These are phyloP conservation scores for Epizoanthus scotinus DNA, from an alignment of 92 coral and sea anemone species.

Conservation along the genomic window DNA sequence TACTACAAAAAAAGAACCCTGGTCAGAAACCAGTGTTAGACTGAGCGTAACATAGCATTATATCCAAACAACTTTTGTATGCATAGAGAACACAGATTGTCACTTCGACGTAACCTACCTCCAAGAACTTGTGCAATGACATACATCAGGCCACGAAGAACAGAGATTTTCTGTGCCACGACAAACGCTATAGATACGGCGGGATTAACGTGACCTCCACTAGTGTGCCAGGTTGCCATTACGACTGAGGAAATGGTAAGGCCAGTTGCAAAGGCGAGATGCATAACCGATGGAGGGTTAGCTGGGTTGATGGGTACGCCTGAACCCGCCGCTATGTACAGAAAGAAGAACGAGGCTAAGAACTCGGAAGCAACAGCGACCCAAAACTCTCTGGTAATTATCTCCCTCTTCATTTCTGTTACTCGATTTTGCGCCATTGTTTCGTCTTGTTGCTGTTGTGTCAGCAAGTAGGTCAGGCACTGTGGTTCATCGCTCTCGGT, in stretches of 20 bases:
- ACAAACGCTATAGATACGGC: constrained; percentile 82
- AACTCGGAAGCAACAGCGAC: constrained; percentile 72
- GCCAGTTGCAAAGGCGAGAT: constrained; percentile 78
- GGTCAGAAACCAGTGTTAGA: too few species aligned
- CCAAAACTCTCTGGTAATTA: constrained; percentile 75
- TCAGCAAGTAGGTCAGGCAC: too few species aligned
- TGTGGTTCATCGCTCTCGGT: too few species aligned
- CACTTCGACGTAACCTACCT: constrained; percentile 55
- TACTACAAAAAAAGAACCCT: too few species aligned
- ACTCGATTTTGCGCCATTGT: too few species aligned
- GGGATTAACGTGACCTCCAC: constrained; percentile 91
- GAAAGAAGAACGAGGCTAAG: constrained; percentile 77
- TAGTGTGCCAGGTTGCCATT: constrained; percentile 74
- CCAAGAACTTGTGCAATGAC: constrained; percentile 75
- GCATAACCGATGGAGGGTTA: constrained; percentile 79
- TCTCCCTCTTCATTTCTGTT: constrained; percentile 28
- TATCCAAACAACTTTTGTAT: too few species aligned
- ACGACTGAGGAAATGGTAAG: constrained; percentile 76
- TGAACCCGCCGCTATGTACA: constrained; percentile 85
- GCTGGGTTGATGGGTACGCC: constrained; percentile 67
- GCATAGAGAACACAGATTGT: too few species aligned
- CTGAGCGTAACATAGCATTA: too few species aligned
- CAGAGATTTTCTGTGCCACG: constrained; percentile 63
- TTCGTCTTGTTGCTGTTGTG: too few species aligned
- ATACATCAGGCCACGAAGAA: constrained; percentile 73